These are phyloP conservation scores for Enteromius radiatus DNA, from an alignment of 2,797 vertebrate genomes.

Conservation along the genomic window DNA sequence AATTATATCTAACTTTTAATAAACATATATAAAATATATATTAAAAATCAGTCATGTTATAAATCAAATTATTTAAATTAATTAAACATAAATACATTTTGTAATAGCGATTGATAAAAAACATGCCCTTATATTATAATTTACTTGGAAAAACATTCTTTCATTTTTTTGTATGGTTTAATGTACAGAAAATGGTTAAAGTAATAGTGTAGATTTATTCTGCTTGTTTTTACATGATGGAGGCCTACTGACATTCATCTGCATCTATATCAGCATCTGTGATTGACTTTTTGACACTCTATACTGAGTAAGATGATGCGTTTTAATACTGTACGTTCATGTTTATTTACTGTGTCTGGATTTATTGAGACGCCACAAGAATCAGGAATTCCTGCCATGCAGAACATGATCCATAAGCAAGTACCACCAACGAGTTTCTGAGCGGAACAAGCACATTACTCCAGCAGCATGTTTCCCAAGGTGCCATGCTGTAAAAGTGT, in stretches of 20 bases:
- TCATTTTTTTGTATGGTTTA: background rate
- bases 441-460: slow-evolving; percentile 40
- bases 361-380: slow-evolving; percentile 66
- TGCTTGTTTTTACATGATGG: background rate
- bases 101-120: too few relatives aligned
- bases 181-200: background rate
- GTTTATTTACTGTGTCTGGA: slow-evolving; percentile 57
- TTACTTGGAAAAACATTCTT: background rate
- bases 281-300: background rate
- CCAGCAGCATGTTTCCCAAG: slow-evolving; percentile 16
- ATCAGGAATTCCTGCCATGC: slow-evolving; percentile 71
- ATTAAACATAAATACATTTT: too few relatives aligned
- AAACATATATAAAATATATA: background rate
- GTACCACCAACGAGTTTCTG: slow-evolving; percentile 57
- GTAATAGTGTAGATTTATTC: background rate
- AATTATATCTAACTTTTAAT: background rate
- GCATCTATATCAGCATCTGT: background rate
- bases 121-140: background rate
- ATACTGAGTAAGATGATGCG: background rate
- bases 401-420: slow-evolving; percentile 63
- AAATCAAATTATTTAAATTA: too few relatives aligned
- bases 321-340: slow-evolving; percentile 43
- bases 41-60: background rate
- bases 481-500: slow-evolving; percentile 39
- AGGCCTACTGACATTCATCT: background rate